Base-by-base conservation (phyloP, 2,113 vertebrate species). In the Sorex araneus region DNA sequence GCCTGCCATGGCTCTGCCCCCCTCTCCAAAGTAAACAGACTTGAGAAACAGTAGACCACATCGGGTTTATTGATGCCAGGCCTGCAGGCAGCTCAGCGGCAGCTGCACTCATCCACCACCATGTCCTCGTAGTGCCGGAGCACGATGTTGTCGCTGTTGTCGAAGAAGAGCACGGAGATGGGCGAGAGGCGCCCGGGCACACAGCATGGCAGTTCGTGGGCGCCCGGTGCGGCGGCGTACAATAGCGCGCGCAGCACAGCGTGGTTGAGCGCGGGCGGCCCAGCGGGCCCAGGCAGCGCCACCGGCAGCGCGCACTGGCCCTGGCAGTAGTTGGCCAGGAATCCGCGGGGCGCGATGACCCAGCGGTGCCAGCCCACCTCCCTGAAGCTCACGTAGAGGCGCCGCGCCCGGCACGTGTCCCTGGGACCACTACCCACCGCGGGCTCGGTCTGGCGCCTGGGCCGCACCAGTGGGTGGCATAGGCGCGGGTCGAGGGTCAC, bases 311-410 rank as follows among this genome's bases (percentile, higher is more conserved):
- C 98, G 11, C 99, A 99, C 30, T 99, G 98, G 0, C 99, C 99
- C 21, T 99, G 96, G 96, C 99, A 99, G 94, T 99, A 99, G 60
- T 99, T 99, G 8, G 99, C 99, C 97, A 99, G 92, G 97, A 99
- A 99, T 21, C 99, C 99, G 81, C 98, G 99, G 0, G 99, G 99
- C 0, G 99, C 99, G 4, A 99, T 99, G 94, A 99, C 98, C 99
- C 99, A 99, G 89, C 99, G 98, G 96, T 99, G 98, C 99, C 99
- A 99, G 32, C 99, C 99, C 7, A 99, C 98, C 3, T 99, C 99
- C 9, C 98, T 98, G 97, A 99, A 99, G 97, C 98, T 99, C 71
- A 99, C 98, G 95, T 99, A 99, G 36, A 99, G 98, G 0, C 98
- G 97, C 2, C 99, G 97, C 0, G 98, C 97, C n/a, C 98, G 98